A percentile compares a stretch with the other conserved stretches of the same genome.
These are phyloP conservation scores for Dysdera silvatica DNA, from an alignment of 1,140 invertebrate species.

Conservation along the genomic window DNA sequence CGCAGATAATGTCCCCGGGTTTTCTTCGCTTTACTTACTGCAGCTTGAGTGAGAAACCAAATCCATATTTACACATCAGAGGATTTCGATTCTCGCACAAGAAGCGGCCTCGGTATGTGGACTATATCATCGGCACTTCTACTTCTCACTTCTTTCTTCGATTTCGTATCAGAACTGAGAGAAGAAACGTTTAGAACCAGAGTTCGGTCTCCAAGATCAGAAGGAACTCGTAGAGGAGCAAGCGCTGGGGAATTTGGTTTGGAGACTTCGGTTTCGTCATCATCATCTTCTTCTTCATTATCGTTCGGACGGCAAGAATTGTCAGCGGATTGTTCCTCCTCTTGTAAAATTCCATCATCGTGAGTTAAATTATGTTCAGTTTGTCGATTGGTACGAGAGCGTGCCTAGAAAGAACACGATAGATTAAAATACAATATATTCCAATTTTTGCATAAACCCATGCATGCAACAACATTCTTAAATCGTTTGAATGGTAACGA, in stretches of 20 bases:
- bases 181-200: not conserved
- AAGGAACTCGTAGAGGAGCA: too few relatives aligned
- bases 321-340: not conserved
- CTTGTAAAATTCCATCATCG: too few relatives aligned
- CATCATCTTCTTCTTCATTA: not conserved
- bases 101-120: constrained; percentile 5
- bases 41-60: too few relatives aligned
- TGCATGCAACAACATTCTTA: too few relatives aligned
- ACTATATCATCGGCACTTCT: constrained; percentile 20
- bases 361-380: too few relatives aligned
- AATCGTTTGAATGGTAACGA: too few relatives aligned
- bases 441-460: too few relatives aligned
- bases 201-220: not conserved
- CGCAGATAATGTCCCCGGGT: too few relatives aligned
- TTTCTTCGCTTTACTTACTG: too few relatives aligned
- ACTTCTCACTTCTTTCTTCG: constrained; percentile 6
- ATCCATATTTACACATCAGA: constrained; percentile 11
- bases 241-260: not conserved
- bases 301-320: not conserved
- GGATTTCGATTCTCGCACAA: constrained; percentile 17
- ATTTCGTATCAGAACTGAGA: not conserved
- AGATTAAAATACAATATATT: too few relatives aligned
- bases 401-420: too few relatives aligned
- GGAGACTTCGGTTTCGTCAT: not conserved
- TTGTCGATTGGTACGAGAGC: too few relatives aligned